Evolutionary conservation across 2,888 invertebrate genomes (phyloP).

Genomic region (Balanococcus diminutus): DNA sequence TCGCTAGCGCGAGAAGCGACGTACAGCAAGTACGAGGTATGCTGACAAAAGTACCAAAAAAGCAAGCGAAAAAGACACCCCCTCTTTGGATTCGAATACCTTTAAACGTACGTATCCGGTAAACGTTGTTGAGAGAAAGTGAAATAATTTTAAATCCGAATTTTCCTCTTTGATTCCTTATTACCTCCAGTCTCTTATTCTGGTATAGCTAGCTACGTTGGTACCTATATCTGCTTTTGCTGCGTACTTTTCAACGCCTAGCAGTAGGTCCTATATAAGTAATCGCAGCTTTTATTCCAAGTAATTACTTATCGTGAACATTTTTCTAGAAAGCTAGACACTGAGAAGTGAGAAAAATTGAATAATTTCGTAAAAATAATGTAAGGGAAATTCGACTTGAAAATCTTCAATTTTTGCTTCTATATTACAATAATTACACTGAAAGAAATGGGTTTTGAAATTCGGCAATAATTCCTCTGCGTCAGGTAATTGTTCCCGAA

Average conservation of each 20-base stretch:
- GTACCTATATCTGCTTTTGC: not conserved
- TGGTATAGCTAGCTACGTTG: not conserved
- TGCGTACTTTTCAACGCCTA: not conserved
- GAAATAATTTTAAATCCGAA: slow-evolving; percentile 52
- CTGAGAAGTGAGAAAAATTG: no score
- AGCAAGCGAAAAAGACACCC: not conserved
- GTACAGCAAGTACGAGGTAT: no score
- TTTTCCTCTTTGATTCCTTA: slow-evolving; percentile 48
- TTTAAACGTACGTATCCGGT: not conserved
- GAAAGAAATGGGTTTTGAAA: no score
- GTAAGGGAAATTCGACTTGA: no score
- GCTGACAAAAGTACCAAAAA: slow-evolving; percentile 12
- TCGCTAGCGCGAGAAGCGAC: not conserved
- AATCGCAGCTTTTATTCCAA: not conserved
- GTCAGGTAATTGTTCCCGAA: no score
- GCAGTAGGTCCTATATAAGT: not conserved
- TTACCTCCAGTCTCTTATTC: slow-evolving; percentile 21
- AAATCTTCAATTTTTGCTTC: no score
- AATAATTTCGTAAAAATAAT: no score
- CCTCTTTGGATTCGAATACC: not conserved
- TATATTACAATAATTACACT: no score
- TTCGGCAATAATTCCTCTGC: no score
- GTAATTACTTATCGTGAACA: no score
- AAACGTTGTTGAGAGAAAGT: slow-evolving; percentile 46
- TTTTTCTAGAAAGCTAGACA: no score